phyloP scores from a whole-genome alignment of 2,797 vertebrate species.

The Meda fulgida region DNA sequence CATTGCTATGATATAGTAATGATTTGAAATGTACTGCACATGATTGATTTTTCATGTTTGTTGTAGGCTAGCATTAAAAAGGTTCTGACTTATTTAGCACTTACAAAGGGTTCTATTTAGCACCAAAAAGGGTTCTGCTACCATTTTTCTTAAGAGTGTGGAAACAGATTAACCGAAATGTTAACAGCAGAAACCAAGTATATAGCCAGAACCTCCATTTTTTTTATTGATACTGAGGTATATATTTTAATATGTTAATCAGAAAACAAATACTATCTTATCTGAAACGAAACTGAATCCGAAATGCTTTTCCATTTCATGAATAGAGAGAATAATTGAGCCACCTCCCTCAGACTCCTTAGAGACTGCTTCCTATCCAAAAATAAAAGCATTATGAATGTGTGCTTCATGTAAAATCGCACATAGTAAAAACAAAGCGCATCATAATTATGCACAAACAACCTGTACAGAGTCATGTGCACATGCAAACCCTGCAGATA shows the following conservation, averaged over 20 bases:
- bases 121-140: background rate
- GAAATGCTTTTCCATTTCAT: background rate
- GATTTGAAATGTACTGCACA: background rate
- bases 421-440: background rate
- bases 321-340: conserved; percentile 6
- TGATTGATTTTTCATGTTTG: no score
- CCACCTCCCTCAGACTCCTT: background rate
- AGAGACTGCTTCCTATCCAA: background rate
- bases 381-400: background rate
- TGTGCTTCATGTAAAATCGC: background rate
- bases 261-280: background rate
- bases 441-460: conserved; percentile 46
- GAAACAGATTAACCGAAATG: background rate
- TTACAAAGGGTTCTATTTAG: background rate
- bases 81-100: background rate
- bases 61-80: background rate
- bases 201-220: background rate
- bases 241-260: background rate
- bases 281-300: background rate
- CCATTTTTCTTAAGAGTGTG: background rate
- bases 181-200: background rate
- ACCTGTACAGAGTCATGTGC: conserved; percentile 37
- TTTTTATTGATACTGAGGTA: background rate
- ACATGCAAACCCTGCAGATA: conserved; percentile 22
- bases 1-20: background rate